Evolutionary conservation across 2,113 vertebrate species (phyloP), one percentile per base, ranked within the genome.

Genomic region (Heptranchias perlo): DNA sequence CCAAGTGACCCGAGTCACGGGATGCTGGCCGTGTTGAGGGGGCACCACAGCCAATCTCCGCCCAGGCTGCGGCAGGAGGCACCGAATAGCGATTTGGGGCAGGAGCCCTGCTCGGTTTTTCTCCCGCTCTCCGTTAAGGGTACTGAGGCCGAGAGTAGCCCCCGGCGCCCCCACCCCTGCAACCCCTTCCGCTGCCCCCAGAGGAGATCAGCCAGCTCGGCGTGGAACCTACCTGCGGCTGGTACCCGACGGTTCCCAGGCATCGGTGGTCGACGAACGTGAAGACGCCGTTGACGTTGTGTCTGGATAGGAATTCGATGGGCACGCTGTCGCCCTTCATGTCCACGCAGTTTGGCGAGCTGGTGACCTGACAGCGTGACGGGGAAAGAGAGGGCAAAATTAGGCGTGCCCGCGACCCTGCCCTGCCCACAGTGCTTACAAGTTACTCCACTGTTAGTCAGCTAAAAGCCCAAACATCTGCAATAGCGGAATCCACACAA

Each of bases 181-280:
- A 67, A 25, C 65, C 10, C 5, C 11, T 13, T 13, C 13, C 3
- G 11, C 13, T 21, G 14, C 14, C 1, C 84, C 0, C 3, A 35
- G 35, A 35, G 10, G 23, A 28, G 69, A 7, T 21, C 49, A 4
- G 23, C 47, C 0, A 21, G 16, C 16, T 25, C 3, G 16, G 65
- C 3, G 13, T 4, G 7, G 25, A 47, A 0, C 97, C 97, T 96
- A 99, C 99, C 98, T 99, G 99, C 0, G 99, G 99, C 97, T 99
- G 99, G 97, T 99, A 99, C 96, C 99, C 98, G 0, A 99, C 97
- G 0, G 99, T 99, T 1, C 98, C 98, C 96, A 99, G 96, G 18
- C 98, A 99, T 44, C 99, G 98, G 96, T 99, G 99, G 96, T 99
- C 99, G 31, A 99, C 98, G 65, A 99, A 99, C 76, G 99, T 99